Evolutionary conservation across 1,140 invertebrate species (phyloP), one percentile per base, ranked within the genome.

Genomic region (Zaprionus africanus): DNA sequence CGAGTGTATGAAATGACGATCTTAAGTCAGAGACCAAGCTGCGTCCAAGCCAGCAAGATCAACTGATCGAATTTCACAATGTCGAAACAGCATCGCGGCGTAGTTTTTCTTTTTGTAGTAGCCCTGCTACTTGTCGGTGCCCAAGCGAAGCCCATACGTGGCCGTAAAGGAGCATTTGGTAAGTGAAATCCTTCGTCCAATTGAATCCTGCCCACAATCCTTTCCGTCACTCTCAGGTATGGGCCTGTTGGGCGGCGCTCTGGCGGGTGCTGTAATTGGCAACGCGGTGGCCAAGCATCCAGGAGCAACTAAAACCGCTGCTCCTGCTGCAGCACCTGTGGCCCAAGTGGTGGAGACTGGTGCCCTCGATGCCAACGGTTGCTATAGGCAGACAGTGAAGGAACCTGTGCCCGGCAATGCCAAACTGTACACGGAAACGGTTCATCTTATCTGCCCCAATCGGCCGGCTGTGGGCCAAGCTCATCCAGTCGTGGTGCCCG

Each of bases 331-430:
- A 17, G 26, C 61, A 15, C 65, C 82, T 0, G 63, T 78, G 4
- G 63, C 82, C 19, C 78, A 79, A 9, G 69, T 88, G 4, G 62
- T 88, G 7, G 85, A 85, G 46, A 90, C 69, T 0, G 79, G 85
- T 0, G 13, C 66, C 0, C 59, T 64, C 12, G 82, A 77, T 51
- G 76, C 79, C 11, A 79, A 76, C n/a, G 85, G 85, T 1, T 90
- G 85, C 67, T 90, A 90, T 36, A 79, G 51, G 15, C 81, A 90
- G 62, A 85, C 64, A 0, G 64, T 85, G 5, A 78, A 76, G 5
- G 76, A 90, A 13, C 85, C 79, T 5, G 46, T 82, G 38, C 41
- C 76, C 2, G 60, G 63, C 17, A 68, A 90, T 28, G 36, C 54
- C 0, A 77, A 82, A 36, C 49, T 73, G 1, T 90, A 85, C 15